Evolutionary conservation across 2,888 invertebrate species (phyloP).

Genomic region (Branchellion lobata): DNA sequence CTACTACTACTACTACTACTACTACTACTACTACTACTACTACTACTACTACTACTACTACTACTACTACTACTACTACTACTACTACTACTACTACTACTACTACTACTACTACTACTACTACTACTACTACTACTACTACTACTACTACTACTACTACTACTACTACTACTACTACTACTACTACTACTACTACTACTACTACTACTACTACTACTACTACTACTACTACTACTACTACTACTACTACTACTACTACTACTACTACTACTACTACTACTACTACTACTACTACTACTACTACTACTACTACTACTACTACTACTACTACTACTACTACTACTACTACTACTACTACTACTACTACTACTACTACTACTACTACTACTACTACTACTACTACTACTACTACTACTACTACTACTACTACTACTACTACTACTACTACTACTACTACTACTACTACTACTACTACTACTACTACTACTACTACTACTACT

Average conservation of each 20-base stretch:
- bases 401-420: constrained; percentile 20
- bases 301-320: not conserved
- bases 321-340: too few species aligned
- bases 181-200: too few species aligned
- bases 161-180: too few species aligned
- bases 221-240: not conserved
- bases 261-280: not conserved
- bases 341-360: constrained; percentile 5
- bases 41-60: constrained; percentile 13
- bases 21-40: constrained; percentile 29
- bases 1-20: constrained; percentile 29
- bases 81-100: not conserved
- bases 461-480: constrained; percentile 18
- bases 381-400: not conserved
- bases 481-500: constrained; percentile 20
- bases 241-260: not conserved
- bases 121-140: too few species aligned
- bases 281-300: not conserved
- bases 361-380: too few species aligned
- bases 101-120: too few species aligned
- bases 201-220: too few species aligned
- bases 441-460: not conserved
- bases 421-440: constrained; percentile 1
- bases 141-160: too few species aligned
- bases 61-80: too few species aligned